A percentile compares a stretch with the other conserved stretches of the same genome.
phyloP scores from a whole-genome alignment of 2,113 vertebrate genomes.

The Empidonax alnorum region DNA sequence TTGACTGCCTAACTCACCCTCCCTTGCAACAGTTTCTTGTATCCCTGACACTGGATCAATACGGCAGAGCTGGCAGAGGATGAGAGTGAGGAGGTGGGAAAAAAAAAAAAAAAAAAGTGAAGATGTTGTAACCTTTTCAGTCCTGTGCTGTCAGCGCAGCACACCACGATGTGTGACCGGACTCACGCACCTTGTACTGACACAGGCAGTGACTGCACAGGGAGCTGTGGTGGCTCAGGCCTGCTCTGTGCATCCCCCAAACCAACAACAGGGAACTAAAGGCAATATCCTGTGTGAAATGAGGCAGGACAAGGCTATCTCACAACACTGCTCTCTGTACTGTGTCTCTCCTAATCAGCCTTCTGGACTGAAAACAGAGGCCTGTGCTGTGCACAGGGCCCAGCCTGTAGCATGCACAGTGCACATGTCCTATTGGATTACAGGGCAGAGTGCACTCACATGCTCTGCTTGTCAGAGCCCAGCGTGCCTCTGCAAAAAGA shows the following conservation, averaged over 20 bases:
- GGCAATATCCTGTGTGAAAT: not conserved
- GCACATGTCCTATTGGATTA: slow-evolving; percentile 66
- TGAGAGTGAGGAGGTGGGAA: not conserved
- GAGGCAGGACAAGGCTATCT: not conserved
- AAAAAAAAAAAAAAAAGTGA: not conserved
- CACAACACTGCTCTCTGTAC: not conserved
- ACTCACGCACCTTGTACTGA: not conserved
- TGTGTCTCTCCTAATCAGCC: slow-evolving; percentile 12
- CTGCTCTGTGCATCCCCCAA: not conserved
- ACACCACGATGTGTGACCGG: not conserved
- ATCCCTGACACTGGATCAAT: not conserved
- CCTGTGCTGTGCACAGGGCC: not conserved
- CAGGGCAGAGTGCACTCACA: slow-evolving; percentile 40
- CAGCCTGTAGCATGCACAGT: slow-evolving; percentile 18
- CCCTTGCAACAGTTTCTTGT: not conserved
- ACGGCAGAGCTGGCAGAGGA: not conserved
- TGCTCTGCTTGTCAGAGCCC: slow-evolving; percentile 2
- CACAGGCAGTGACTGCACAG: not conserved
- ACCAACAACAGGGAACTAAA: not conserved
- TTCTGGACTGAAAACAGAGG: slow-evolving; percentile 2
- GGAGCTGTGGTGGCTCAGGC: not conserved
- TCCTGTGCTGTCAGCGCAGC: not conserved
- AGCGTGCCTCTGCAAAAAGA: not conserved
- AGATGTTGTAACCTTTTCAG: not conserved
- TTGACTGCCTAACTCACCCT: not conserved